Evolutionary conservation across 2,113 vertebrate genomes (phyloP), one percentile per base, ranked within the genome.

Genomic region (Formicarius rufipectus): DNA sequence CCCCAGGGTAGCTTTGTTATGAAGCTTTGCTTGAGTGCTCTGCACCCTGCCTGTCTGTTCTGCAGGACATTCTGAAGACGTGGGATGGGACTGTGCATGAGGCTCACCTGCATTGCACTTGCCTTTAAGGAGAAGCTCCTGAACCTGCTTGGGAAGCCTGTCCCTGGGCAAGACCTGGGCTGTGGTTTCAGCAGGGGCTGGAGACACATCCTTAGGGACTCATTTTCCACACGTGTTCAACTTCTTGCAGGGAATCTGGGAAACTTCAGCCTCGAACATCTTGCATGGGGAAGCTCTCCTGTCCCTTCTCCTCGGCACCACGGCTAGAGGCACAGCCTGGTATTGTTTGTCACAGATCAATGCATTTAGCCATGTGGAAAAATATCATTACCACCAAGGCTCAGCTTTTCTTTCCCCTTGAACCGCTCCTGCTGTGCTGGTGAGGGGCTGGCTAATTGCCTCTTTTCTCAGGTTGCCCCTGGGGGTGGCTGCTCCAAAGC

Each of bases 321-420:
- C 2, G 1, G 75, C 72, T 83, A 80, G 79, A 88, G 64, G 86
- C 68, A 89, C 73, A 87, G 93, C 86, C 76, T 68, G 76, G 84
- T 84, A 52, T 95, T 96, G 93, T 96, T 95, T 90, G 86, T 95
- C 89, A 92, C 81, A 60, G 89, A 96, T 95, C 93, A 95, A 95
- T 96, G 94, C 91, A 87, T 87, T 78, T 94, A 95, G n/a, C 91
- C 94, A 93, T 94, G 95, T 95, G 94, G 95, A 96, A 97, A 95
- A 97, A 94, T 91, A 77, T 95, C 91, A 96, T 96, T 96, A 92
- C 82, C 71, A 50, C 82, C 67, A 62, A 72, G 82, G 87, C 91
- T 89, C 14, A 0, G 47, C 84, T 95, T 94, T 97, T 96, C 89
- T 91, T 91, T 92, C 73, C 80, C 62, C 80, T 82, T 60, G 64